Evolutionary conservation across 2,797 vertebrate genomes (phyloP), one percentile per base, ranked within the genome.

Genomic region (Denticeps clupeoides): DNA sequence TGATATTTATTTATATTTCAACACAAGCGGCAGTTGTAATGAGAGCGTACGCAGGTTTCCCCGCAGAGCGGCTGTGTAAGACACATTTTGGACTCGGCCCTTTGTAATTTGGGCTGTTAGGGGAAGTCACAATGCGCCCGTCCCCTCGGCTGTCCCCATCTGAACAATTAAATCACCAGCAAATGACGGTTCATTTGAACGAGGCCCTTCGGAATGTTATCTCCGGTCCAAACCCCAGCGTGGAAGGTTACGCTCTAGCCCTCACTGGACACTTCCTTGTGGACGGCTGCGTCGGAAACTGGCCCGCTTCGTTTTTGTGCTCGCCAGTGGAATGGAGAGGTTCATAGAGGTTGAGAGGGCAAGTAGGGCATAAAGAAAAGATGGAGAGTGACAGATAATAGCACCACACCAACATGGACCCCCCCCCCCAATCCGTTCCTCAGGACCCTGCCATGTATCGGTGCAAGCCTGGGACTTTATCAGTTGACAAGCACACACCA

Each of bases 21-120:
- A 71, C 53, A 27, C 56, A 43, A 60, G 71, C 6, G 52, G 71
- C 54, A 68, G 65, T 65, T 55, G 51, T 71, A 72, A 77, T 74
- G 64, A 65, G 60, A 59, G 71, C 55, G 64, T 65, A 59, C 40
- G 58, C 71, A 65, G 66, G 69, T 76, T 58, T 37, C 28, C 52
- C 25, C 33, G 40, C 38, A 27, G 64, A 72, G 72, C 68, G 70
- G 60, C 49, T 68, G 58, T 59, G 49, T 64, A 62, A 60, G 60
- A 51, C 57, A 40, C 58, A 49, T 46, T 47, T 59, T 59, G 51
- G 58, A 57, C 35, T 7, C 27, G 42, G 61, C 68, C 58, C 63
- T 69, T 70, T 77, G 62, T 77, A 68, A 72, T 80, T 73, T 76
- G 4, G 13, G 16, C 6, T 13, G 8, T 21, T 18, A 10, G 23